Percentiles rank a stretch among this genome's conserved stretches.
These are phyloP conservation scores for Sphaerophoria rueppellii DNA, from an alignment of 2,888 invertebrate genomes.

Conservation along the genomic window DNA sequence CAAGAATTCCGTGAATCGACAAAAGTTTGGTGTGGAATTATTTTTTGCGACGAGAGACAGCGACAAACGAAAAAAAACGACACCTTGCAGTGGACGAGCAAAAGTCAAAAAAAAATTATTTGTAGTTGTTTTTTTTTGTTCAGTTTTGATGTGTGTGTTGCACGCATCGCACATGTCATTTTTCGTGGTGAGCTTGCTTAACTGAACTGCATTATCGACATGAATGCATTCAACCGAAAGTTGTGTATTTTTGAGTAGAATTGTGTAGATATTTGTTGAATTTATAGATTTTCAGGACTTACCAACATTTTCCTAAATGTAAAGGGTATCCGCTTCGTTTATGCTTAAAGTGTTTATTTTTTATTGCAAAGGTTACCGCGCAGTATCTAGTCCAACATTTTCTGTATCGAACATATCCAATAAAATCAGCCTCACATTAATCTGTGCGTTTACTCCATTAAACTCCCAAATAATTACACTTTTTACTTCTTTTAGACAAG, in stretches of 20 bases:
- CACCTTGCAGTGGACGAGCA: conserved; percentile 58
- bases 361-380: too few relatives aligned
- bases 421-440: too few relatives aligned
- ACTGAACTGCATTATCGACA: conserved; percentile 29
- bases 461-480: too few relatives aligned
- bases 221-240: not conserved
- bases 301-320: too few relatives aligned
- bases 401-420: too few relatives aligned
- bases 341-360: too few relatives aligned
- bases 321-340: too few relatives aligned
- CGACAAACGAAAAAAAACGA: conserved; percentile 66
- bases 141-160: conserved; percentile 50
- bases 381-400: too few relatives aligned
- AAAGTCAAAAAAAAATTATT: conserved; percentile 64
- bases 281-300: too few relatives aligned
- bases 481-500: too few relatives aligned
- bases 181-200: conserved; percentile 43
- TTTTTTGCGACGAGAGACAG: conserved; percentile 64
- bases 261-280: not conserved
- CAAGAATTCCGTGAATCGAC: conserved; percentile 42
- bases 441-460: too few relatives aligned
- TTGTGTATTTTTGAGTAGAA: not conserved
- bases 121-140: conserved; percentile 17
- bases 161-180: conserved; percentile 68
- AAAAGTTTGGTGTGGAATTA: conserved; percentile 28